phyloP scores from a whole-genome alignment of 2,888 invertebrate genomes.

The Drosophila paranaensis region DNA sequence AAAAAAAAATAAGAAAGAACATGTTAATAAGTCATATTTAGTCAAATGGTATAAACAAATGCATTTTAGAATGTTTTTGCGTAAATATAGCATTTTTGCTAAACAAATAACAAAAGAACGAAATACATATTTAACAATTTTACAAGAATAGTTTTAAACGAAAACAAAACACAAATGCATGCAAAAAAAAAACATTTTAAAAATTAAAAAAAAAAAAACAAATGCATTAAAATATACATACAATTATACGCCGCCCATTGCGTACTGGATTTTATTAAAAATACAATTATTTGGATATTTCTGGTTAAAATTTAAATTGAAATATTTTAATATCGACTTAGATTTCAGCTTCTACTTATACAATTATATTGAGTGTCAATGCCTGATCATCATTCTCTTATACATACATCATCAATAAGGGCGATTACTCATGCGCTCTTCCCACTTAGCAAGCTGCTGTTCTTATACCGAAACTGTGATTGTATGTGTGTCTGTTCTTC shows the following conservation, averaged over 20 bases:
- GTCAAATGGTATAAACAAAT: conserved; percentile 62
- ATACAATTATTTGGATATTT: conserved; percentile 7
- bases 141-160: conserved; percentile 68
- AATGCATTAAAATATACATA: conserved; percentile 65
- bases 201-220: conserved; percentile 45
- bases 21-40: conserved; percentile 61
- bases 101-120: conserved; percentile 39
- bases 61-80: conserved; percentile 74
- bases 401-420: neutral
- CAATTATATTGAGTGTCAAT: no score
- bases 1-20: conserved; percentile 5
- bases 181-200: conserved; percentile 57
- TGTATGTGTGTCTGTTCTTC: neutral
- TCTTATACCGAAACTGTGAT: neutral
- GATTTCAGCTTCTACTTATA: no score
- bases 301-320: neutral
- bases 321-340: neutral
- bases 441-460: no score
- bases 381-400: neutral
- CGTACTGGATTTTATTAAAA: conserved; percentile 33
- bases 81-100: conserved; percentile 74
- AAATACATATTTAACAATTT: conserved; percentile 63
- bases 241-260: conserved; percentile 39
- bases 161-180: conserved; percentile 49
- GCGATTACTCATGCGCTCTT: no score